Evolutionary conservation across 2,113 vertebrate genomes (phyloP).

Genomic region (Urocitellus parryii): DNA sequence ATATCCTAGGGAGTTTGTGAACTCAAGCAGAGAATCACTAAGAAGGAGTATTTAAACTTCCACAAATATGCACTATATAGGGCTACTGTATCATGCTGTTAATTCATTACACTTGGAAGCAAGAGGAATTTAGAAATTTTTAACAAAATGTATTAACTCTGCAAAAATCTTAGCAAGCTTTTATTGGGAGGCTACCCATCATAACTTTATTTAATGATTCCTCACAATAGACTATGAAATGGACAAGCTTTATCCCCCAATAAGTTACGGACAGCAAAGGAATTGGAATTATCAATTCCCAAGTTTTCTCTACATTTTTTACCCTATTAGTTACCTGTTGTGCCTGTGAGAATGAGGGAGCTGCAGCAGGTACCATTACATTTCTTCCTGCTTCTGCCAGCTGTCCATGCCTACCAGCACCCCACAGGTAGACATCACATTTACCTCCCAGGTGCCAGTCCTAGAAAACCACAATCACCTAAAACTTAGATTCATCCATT

Average conservation of each 20-base stretch:
- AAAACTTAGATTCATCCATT: slow-evolving; percentile 46
- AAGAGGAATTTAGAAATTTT: slow-evolving; percentile 50
- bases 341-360: slow-evolving; percentile 96
- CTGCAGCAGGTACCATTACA: slow-evolving; percentile 93
- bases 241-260: neutral
- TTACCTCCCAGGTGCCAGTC: slow-evolving; percentile 99
- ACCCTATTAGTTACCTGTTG: slow-evolving; percentile 91
- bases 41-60: slow-evolving; percentile 40
- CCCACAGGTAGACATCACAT: slow-evolving; percentile 97
- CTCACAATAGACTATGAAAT: neutral
- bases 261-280: neutral
- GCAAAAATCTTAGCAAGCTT: slow-evolving; percentile 21
- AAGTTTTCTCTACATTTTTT: slow-evolving; percentile 18
- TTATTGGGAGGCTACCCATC: slow-evolving; percentile 30
- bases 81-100: neutral
- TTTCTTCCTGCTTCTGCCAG: slow-evolving; percentile 97
- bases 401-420: slow-evolving; percentile 96
- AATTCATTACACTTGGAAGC: slow-evolving; percentile 39
- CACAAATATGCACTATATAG: neutral
- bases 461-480: slow-evolving; percentile 82
- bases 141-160: neutral
- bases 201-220: slow-evolving; percentile 34
- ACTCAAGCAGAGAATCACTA: neutral
- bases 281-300: neutral
- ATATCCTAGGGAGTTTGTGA: neutral